A percentile compares a stretch with the other conserved stretches of the same genome.
These are phyloP conservation scores for Ailurus styani DNA, from an alignment of 2,113 vertebrate species.

Conservation along the genomic window DNA sequence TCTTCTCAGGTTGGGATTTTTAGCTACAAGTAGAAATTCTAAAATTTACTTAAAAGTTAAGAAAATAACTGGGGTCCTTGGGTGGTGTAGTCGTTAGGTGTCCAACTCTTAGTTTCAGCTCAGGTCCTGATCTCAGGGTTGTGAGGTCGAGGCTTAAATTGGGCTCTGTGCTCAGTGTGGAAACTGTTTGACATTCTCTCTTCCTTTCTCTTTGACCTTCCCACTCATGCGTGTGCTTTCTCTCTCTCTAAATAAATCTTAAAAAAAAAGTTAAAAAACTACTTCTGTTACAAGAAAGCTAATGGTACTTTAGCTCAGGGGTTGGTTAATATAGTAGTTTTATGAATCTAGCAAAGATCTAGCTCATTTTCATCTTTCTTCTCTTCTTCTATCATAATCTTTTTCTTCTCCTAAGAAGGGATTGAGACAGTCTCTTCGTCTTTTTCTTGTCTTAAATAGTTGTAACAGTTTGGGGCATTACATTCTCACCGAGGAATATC, in stretches of 20 bases:
- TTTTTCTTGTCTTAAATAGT: neutral
- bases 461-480: neutral
- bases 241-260: neutral
- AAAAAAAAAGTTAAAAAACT: neutral
- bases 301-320: neutral
- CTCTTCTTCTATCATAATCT: neutral
- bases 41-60: neutral
- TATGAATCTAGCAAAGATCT: neutral
- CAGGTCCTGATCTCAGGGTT: neutral
- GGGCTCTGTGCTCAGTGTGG: neutral
- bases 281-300: neutral
- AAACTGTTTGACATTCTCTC: neutral
- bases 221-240: neutral
- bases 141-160: neutral
- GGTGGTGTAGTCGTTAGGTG: neutral
- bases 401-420: neutral
- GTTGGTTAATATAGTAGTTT: neutral
- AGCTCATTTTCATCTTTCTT: neutral
- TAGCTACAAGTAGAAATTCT: neutral
- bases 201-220: neutral
- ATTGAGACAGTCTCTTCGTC: neutral
- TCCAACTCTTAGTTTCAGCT: neutral
- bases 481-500: neutral
- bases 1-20: neutral
- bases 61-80: neutral